These are phyloP conservation scores for Caenorhabditis zanzibari DNA, from an alignment of 2,888 invertebrate genomes.

Conservation along the genomic window DNA sequence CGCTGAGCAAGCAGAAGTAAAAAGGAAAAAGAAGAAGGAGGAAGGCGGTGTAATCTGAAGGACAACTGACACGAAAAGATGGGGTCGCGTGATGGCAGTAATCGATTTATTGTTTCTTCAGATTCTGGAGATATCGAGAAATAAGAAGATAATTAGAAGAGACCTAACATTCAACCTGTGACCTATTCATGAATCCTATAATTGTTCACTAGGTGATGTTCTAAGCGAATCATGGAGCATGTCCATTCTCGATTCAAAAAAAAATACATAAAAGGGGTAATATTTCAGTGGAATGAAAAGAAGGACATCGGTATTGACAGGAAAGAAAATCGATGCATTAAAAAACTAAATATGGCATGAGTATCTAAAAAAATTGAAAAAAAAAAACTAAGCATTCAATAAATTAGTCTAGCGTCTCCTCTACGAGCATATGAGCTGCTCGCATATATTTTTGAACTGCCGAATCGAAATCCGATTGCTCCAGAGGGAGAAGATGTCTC, in stretches of 20 bases:
- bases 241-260: not conserved
- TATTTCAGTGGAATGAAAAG: not conserved
- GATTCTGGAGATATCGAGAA: slow-evolving; percentile 33
- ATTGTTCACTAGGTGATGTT: too few species aligned
- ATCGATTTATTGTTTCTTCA: slow-evolving; percentile 38
- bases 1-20: slow-evolving; percentile 22
- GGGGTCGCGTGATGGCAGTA: slow-evolving; percentile 42
- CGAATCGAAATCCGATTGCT: slow-evolving; percentile 60
- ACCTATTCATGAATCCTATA: too few species aligned
- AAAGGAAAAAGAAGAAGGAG: slow-evolving; percentile 7
- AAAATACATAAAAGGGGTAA: too few species aligned
- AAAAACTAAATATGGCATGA: not conserved
- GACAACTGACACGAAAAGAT: slow-evolving; percentile 43
- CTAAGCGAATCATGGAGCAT: too few species aligned
- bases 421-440: slow-evolving; percentile 42
- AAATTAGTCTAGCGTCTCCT: slow-evolving; percentile 61
- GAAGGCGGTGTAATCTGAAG: slow-evolving; percentile 41
- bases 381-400: not conserved
- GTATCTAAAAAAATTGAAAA: slow-evolving; percentile 11
- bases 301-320: not conserved
- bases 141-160: not conserved
- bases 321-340: not conserved
- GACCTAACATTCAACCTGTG: slow-evolving; percentile 18
- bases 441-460: slow-evolving; percentile 67
- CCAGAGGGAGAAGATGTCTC: slow-evolving; percentile 46